Evolutionary conservation across 2,113 vertebrate genomes (phyloP).

Genomic region (Neofelis nebulosa): DNA sequence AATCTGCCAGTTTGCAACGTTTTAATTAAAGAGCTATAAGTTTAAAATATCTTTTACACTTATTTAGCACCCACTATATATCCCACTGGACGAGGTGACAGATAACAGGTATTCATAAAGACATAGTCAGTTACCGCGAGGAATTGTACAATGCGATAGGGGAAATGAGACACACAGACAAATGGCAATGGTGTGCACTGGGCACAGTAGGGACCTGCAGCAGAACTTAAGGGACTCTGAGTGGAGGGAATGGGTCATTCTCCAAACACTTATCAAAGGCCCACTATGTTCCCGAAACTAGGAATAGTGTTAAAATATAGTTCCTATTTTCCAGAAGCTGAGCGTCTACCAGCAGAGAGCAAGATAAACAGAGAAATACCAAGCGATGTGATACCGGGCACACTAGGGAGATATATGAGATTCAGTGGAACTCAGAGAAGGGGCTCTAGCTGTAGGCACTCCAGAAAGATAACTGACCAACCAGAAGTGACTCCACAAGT

Average conservation of each 20-base stretch:
- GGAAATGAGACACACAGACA: background rate
- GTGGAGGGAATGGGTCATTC: background rate
- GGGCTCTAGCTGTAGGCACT: background rate
- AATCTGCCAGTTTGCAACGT: background rate
- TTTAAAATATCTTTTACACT: background rate
- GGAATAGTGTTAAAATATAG: background rate
- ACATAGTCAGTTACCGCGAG: background rate
- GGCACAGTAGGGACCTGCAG: background rate
- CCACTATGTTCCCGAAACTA: background rate
- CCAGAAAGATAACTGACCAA: background rate
- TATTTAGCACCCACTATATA: background rate
- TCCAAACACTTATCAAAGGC: background rate
- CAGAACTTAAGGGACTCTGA: background rate
- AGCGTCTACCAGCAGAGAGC: background rate
- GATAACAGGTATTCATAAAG: conserved; percentile 5
- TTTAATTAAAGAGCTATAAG: background rate
- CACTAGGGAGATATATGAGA: background rate
- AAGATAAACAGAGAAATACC: background rate
- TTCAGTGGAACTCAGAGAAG: background rate
- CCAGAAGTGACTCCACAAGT: background rate
- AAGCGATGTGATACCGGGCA: background rate
- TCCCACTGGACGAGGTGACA: background rate
- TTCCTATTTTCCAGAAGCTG: background rate
- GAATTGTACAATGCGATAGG: background rate
- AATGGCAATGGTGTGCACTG: background rate